Evolutionary conservation across 1,140 invertebrate genomes (phyloP), one percentile per base, ranked within the genome.

Genomic region (Uloborus diversus): DNA sequence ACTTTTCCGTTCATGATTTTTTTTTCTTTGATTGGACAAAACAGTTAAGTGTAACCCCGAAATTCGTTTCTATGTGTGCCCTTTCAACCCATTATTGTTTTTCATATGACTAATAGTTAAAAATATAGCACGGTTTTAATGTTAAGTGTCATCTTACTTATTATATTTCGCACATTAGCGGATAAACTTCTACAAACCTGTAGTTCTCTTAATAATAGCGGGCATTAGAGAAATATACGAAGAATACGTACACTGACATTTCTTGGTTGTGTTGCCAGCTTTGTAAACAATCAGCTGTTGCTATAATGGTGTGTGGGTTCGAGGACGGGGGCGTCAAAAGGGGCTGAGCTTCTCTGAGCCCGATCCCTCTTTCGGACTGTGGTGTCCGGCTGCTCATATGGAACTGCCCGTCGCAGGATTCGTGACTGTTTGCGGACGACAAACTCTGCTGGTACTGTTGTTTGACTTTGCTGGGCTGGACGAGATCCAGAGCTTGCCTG

Each of bases 241-340:
- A 7, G 17, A 53, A 17, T 37, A 27, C 49, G 20, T 66, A 78
- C 73, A 78, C 73, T 7, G 73, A 78, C 62, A 78, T 65, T 37
- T 78, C 73, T 78, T 78, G 73, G 37, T 61, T 49, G 32, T 78
- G 62, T 14, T 61, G 62, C 73, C 73, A 78, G 20, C 71, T 59
- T 37, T 65, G 73, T 5, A 78, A 30, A 32, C 73, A 78, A 25
- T 78, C 73, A 5, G 57, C 51, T 1, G 73, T 78, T 42, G 61
- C 73, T n/a, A 25, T 51, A 13, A 75, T 33, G 11, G 71, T 75
- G 37, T 73, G 56, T 0, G 70, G 57, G 23, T 53, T 78, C 3
- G 73, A 78, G 32, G 61, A 56, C 28, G 73, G 73, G 14, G 73
- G 73, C 14, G 73, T 78, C 1, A 78, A 51, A 4, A 78, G 49